Percentiles rank a stretch among this genome's conserved stretches.
phyloP scores from a whole-genome alignment of 1,140 invertebrate species.

The Leptinotarsa texana region DNA sequence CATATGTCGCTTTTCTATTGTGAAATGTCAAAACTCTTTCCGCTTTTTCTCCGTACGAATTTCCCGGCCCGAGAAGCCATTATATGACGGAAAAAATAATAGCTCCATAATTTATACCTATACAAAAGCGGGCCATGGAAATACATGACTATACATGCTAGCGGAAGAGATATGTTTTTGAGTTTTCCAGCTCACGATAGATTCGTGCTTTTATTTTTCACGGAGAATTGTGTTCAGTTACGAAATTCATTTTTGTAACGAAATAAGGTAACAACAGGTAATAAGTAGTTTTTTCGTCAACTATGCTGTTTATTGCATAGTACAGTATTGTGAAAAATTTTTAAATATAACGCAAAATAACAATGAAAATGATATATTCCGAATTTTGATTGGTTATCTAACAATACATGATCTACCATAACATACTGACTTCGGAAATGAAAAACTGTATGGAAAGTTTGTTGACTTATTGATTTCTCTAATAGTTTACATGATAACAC shows the following conservation, averaged over 20 bases:
- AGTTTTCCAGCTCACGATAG: conserved; percentile 20
- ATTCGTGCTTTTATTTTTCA: conserved; percentile 23
- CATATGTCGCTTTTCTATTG: conserved; percentile 16
- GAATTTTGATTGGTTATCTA: no score
- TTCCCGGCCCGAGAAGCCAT: conserved; percentile 10
- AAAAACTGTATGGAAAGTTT: no score
- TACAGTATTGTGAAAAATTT: no score
- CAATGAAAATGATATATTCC: no score
- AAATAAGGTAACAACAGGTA: no score
- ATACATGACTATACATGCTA: conserved; percentile 16
- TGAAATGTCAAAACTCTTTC: conserved; percentile 18
- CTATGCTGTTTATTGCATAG: no score
- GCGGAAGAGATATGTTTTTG: conserved; percentile 24
- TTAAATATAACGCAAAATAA: no score
- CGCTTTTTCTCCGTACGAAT: conserved; percentile 9
- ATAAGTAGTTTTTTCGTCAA: no score
- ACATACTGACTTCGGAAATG: no score
- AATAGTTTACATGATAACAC: no score
- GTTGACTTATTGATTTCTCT: no score
- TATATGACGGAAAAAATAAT: conserved; percentile 24
- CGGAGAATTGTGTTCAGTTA: neutral
- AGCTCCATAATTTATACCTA: conserved; percentile 23
- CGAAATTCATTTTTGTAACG: neutral
- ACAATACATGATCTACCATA: no score
- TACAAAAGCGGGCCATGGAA: conserved; percentile 19